Evolutionary conservation across 2,888 invertebrate species (phyloP), one percentile per base, ranked within the genome.

Genomic region (Acrobasis repandana): DNA sequence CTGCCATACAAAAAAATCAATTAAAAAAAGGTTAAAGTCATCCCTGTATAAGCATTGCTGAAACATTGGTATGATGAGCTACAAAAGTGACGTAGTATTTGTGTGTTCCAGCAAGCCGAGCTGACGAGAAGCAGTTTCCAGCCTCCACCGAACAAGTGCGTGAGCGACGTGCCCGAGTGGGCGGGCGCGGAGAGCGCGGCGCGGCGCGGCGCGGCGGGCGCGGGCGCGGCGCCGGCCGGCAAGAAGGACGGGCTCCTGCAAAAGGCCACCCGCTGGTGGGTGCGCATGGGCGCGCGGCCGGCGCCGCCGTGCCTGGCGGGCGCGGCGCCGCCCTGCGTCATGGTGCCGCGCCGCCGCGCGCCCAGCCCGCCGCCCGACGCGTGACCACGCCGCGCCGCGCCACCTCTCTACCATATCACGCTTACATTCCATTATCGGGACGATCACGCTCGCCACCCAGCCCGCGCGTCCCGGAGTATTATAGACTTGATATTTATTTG

Each of bases 91-190:
- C 4, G 2, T 28, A 5, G 28, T 6, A 0, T 2, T 2, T 43
- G 6, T n/a, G 43, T 43, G 3, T 87, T 88, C 36, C 88, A 94
- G 94, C 94, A 94, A 93, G 94, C 94, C 86, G 94, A 94, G 90
- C 93, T 94, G 90, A 94, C 94, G 80, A 93, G 94, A 82, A 93
- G 94, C 85, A 94, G 94, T 76, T 93, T 94, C 70, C 94, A 94
- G 85, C 93, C 94, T 76, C 94, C 94, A 74, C 94, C 94, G 79
- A 94, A 94, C 89, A 94, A 94, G 86, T 93, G 94, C 85, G 94
- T 94, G 83, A 93, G 93, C 90, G 94, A 94, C 92, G 94, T 94
- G 85, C 94, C 94, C 76, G 93, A 93, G 82, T 92, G 92, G 92
- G 90, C 91, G 74, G 87, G 82, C 65, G 78, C 73, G 70, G 78